A percentile compares a stretch with the other conserved stretches of the same genome.
Conservation (phyloP, 2,797 vertebrate species). For the Zalophus californianus region DNA sequence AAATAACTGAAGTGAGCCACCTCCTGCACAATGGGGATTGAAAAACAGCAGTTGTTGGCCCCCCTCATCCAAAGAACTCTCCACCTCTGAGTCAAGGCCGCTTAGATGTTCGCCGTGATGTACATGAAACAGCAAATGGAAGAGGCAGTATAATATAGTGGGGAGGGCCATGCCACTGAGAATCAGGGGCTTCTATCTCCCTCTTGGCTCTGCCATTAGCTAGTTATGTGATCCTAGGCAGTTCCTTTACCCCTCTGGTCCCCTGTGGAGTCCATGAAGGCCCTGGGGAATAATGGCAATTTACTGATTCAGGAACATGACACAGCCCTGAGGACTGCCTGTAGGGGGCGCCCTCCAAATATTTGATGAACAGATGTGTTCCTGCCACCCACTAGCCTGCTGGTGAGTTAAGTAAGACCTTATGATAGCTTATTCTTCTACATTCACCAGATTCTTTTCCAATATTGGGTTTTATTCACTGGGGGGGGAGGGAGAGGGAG, state of each 20-base stretch:
- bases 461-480: not conserved
- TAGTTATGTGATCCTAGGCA: not conserved
- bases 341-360: constrained; percentile 40
- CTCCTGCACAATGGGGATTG: not conserved
- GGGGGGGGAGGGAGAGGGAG: not conserved
- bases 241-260: not conserved
- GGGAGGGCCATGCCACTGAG: not conserved
- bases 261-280: not conserved
- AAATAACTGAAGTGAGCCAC: not conserved
- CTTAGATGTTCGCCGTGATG: not conserved
- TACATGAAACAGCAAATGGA: not conserved
- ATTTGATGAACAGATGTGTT: not conserved
- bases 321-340: not conserved
- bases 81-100: not conserved
- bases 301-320: not conserved
- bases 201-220: not conserved
- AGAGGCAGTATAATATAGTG: not conserved
- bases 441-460: not conserved
- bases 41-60: not conserved
- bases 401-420: not conserved
- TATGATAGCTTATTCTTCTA: not conserved
- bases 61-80: not conserved
- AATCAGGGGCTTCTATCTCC: not conserved
- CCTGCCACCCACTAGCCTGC: not conserved
- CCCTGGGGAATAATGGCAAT: not conserved